A percentile compares a stretch with the other conserved stretches of the same genome.
Conservation (phyloP, 2,113 vertebrate species). For the Rhipidura dahli region DNA sequence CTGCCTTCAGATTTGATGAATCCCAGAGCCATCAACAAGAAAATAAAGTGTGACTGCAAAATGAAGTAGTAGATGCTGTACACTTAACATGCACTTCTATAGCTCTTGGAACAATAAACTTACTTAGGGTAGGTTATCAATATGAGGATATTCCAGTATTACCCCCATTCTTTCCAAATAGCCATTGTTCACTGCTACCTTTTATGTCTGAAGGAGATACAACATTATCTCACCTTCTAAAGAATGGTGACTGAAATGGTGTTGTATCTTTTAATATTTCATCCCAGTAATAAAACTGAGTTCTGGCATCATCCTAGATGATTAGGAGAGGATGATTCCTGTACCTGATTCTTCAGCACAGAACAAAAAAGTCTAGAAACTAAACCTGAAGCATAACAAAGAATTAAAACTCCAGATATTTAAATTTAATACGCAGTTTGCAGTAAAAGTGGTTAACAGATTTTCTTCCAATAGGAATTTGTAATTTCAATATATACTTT, state of each 20-base stretch:
- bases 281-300: not conserved
- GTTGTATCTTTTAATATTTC: not conserved
- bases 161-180: not conserved
- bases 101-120: not conserved
- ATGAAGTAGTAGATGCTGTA: not conserved
- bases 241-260: not conserved
- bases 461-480: not conserved
- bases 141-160: not conserved
- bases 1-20: not conserved
- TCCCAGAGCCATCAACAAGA: not conserved
- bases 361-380: not conserved
- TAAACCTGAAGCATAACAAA: not conserved
- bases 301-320: not conserved
- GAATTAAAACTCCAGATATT: not conserved
- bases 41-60: not conserved
- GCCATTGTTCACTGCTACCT: not conserved
- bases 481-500: not conserved
- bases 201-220: accelerated
- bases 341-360: not conserved
- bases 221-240: not conserved
- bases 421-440: not conserved
- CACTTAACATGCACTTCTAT: not conserved
- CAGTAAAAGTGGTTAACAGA: not conserved
- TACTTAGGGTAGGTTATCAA: not conserved
- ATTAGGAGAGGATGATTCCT: not conserved